Conservation (phyloP, 2,888 invertebrate species). For the Melinaea menophilus region DNA sequence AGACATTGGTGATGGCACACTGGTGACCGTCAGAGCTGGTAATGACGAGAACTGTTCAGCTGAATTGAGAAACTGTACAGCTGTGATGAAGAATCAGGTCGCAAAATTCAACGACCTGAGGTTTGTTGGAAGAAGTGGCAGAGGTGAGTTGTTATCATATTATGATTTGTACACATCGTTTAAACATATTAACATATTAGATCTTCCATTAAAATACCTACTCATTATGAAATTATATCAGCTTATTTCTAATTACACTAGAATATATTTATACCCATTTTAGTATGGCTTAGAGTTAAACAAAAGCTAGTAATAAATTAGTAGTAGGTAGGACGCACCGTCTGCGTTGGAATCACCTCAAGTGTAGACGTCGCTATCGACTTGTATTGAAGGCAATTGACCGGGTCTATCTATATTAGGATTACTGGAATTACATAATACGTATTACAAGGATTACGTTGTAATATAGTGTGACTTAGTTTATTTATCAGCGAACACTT, state of each 20-base stretch:
- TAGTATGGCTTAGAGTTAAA: too few relatives aligned
- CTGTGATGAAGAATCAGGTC: constrained; percentile 97
- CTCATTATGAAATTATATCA: too few relatives aligned
- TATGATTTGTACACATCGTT: background rate
- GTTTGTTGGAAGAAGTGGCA: constrained; percentile 97
- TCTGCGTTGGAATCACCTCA: constrained; percentile 47
- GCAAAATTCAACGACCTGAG: constrained; percentile 98
- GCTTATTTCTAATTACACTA: too few relatives aligned
- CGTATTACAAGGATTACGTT: background rate
- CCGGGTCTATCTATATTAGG: constrained; percentile 34
- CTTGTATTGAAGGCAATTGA: constrained; percentile 43
- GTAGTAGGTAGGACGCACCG: constrained; percentile 10
- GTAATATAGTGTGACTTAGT: too few relatives aligned
- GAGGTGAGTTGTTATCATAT: constrained; percentile 83
- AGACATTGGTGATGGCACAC: constrained; percentile 95
- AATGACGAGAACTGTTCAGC: constrained; percentile 98
- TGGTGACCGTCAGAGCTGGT: constrained; percentile 95
- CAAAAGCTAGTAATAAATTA: background rate
- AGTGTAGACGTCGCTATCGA: constrained; percentile 49
- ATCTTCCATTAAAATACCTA: too few relatives aligned
- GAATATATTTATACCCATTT: too few relatives aligned
- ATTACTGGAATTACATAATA: constrained; percentile 20
- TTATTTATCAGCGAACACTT: too few relatives aligned
- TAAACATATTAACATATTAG: too few relatives aligned
- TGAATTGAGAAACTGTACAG: constrained; percentile 94